phyloP scores from a whole-genome alignment of 2,888 invertebrate genomes.

The Apocheima hispidaria region DNA sequence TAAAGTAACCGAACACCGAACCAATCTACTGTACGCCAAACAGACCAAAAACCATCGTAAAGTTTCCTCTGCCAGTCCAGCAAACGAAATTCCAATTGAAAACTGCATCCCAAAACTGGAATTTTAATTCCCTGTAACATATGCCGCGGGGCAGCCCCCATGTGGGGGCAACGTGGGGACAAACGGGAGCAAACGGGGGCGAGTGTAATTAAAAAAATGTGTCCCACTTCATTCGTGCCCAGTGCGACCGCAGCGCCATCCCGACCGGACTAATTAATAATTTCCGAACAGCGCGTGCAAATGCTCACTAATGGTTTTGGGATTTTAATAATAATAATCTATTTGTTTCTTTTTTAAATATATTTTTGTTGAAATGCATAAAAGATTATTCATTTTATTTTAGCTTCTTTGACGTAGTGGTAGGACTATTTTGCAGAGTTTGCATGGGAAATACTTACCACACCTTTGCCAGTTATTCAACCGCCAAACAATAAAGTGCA shows the following conservation, averaged over 20 bases:
- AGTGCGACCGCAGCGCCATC: slow-evolving; percentile 62
- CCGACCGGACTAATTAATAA: slow-evolving; percentile 75
- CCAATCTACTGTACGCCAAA: slow-evolving; percentile 42
- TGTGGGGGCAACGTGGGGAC: slow-evolving; percentile 43
- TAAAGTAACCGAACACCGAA: slow-evolving; percentile 46
- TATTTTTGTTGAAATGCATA: slow-evolving; percentile 34
- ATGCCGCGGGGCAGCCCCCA: slow-evolving; percentile 56
- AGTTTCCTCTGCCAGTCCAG: slow-evolving; percentile 29
- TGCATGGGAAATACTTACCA: too few relatives aligned
- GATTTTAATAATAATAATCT: slow-evolving; percentile 73
- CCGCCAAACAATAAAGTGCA: too few relatives aligned
- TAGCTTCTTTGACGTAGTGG: too few relatives aligned
- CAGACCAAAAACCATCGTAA: slow-evolving; percentile 45
- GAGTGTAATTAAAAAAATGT: slow-evolving; percentile 83
- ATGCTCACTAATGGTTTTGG: slow-evolving; percentile 61
- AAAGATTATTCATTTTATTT: too few relatives aligned
- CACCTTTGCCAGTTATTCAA: too few relatives aligned
- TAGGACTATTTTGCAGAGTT: too few relatives aligned
- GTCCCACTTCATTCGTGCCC: slow-evolving; percentile 80
- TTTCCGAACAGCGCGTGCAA: slow-evolving; percentile 54
- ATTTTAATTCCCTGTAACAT: slow-evolving; percentile 81
- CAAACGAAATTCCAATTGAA: slow-evolving; percentile 56
- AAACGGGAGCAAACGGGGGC: slow-evolving; percentile 37
- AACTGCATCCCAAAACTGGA: slow-evolving; percentile 78
- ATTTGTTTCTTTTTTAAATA: slow-evolving; percentile 49